Evolutionary conservation across 2,113 vertebrate genomes (phyloP).

Genomic region (Brachypteracias leptosomus): DNA sequence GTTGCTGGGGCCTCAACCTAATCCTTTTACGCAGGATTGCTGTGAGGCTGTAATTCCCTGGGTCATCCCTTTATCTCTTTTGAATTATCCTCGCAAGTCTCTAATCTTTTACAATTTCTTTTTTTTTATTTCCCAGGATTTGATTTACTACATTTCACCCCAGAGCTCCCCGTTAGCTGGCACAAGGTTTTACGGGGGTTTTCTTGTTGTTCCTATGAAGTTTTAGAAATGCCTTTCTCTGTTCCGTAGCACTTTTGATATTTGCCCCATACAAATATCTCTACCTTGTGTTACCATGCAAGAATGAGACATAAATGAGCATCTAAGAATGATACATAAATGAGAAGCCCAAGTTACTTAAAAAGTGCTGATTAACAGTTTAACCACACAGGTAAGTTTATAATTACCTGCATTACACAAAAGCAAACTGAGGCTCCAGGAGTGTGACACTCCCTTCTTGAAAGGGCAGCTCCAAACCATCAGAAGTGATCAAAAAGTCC

Average conservation of each 20-base stretch:
- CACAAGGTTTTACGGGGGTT: neutral
- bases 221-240: neutral
- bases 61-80: slow-evolving; percentile 23
- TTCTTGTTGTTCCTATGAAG: neutral
- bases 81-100: neutral
- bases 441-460: neutral
- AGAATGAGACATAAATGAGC: neutral
- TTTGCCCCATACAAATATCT: neutral
- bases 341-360: neutral
- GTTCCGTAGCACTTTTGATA: accelerated
- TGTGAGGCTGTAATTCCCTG: neutral
- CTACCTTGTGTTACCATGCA: neutral
- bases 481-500: neutral
- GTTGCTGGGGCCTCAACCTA: neutral
- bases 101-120: neutral
- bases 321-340: neutral
- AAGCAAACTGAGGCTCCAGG: neutral
- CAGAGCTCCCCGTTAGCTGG: neutral
- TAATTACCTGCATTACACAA: neutral
- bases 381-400: neutral
- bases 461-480: neutral
- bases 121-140: neutral
- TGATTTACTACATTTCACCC: neutral
- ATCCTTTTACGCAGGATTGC: neutral
- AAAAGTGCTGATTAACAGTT: neutral